Base-by-base conservation (phyloP, 2,797 vertebrate species). In the Morus bassanus region DNA sequence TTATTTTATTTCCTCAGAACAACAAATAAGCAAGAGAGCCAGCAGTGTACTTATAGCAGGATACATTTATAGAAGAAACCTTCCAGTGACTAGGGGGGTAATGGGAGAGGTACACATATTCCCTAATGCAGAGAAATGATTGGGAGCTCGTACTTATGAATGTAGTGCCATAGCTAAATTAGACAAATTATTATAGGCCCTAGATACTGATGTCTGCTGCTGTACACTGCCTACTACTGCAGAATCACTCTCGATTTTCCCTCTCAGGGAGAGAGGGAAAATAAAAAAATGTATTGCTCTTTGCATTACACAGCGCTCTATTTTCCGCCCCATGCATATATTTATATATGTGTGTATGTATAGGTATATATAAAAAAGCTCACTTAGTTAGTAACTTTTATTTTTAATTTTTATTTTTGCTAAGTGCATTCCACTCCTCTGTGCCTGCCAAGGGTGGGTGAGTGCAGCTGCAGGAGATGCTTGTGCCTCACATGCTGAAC, bases 241-340 rank as follows among this genome's bases (percentile, higher is more conserved):
- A 91, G 80, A 93, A 93, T 64, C 27, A 48, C 72, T 61, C 50
- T 46, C 46, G 85, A 92, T 95, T 96, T 91, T 93, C 72, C 54
- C 35, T 83, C 81, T 56, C 51, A 28, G 48, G 23, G 51, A 93
- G 16, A 48, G 35, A 83, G 53, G 50, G 65, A 61, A 73, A 96
- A 94, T 87, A 64, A 96, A 94, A 94, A 94, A 88, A 87, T 77
- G 35, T 87, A 83, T 68, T 80, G 67, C 6, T 74, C 2, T 88
- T 61, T 92, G 93, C 75, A 78, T 77, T 91, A 16, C 39, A n/a
- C 79, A 56, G 63, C 39, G 70, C 45, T 43, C 57, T 56, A 12
- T 63, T 65, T 63, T 72, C 91, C 84, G 18, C 30, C 90, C 89
- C 53, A 92, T 60, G n/a, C 19, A 18, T 19, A 33, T 19, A 1